phyloP scores from a whole-genome alignment of 2,888 invertebrate genomes.

The Microchrysa polita region DNA sequence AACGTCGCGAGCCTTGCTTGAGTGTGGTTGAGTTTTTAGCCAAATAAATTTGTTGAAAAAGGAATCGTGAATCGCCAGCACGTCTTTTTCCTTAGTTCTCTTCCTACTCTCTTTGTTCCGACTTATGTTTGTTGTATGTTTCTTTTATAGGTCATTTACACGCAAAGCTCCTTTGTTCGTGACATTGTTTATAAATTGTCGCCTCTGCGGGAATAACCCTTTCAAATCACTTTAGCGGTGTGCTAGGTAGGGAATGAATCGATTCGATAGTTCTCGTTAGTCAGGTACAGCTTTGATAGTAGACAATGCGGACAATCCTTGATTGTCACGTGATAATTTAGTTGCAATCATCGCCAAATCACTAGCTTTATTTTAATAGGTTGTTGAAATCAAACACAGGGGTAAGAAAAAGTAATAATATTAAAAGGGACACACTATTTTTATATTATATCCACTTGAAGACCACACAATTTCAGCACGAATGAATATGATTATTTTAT shows the following conservation, averaged over 20 bases:
- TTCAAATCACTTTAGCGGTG: constrained; percentile 2
- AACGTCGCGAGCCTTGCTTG: neutral
- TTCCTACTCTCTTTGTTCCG: neutral
- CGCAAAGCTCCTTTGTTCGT: constrained; percentile 10
- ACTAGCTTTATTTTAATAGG: neutral
- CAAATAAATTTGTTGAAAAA: neutral
- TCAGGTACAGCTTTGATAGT: constrained; percentile 44
- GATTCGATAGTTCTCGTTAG: constrained; percentile 25
- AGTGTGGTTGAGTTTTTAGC: neutral
- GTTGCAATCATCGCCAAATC: constrained; percentile 24
- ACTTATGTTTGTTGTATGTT: neutral
- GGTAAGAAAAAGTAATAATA: neutral
- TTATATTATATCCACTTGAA: constrained; percentile 7
- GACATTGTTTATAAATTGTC: constrained; percentile 18
- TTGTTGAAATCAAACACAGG: neutral
- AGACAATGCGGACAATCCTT: constrained; percentile 40
- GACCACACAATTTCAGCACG: neutral
- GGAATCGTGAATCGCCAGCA: neutral
- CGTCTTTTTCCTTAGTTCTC: neutral
- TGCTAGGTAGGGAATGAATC: neutral
- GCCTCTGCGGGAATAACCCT: neutral
- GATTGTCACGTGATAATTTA: constrained; percentile 23
- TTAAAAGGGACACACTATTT: neutral
- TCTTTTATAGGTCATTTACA: constrained; percentile 37
- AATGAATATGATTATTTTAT: neutral